These are phyloP conservation scores for Dolichomitus sp. DNA, from an alignment of 2,888 invertebrate species.

Conservation along the genomic window DNA sequence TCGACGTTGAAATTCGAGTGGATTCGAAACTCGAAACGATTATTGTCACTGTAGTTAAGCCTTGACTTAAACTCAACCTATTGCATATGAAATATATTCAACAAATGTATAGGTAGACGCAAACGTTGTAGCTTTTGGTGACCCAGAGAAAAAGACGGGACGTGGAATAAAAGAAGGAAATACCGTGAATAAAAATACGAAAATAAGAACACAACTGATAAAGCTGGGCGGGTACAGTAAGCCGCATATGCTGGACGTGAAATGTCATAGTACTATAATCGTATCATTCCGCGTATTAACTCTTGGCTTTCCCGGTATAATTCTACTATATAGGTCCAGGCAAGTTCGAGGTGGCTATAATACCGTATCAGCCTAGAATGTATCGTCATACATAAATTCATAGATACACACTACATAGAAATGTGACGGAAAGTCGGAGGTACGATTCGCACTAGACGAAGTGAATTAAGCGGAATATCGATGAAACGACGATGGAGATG, in stretches of 20 bases:
- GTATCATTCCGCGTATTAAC: constrained; percentile 9
- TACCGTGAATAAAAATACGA: not conserved
- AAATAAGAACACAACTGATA: not conserved
- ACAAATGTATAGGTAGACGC: not conserved
- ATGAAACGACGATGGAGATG: not conserved
- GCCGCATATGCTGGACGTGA: not conserved
- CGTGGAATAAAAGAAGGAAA: not conserved
- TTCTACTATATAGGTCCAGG: not conserved
- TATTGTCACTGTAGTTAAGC: not conserved
- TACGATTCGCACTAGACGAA: not conserved
- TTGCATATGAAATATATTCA: not conserved
- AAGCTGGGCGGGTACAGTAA: not conserved
- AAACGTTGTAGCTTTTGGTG: not conserved
- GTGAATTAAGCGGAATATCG: not conserved
- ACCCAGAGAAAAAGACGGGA: not conserved
- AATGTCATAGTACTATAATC: constrained; percentile 8
- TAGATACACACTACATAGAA: not conserved
- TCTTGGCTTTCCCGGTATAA: constrained; percentile 3
- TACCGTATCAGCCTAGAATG: not conserved
- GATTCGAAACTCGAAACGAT: not conserved
- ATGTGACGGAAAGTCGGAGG: not conserved
- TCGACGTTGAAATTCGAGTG: not conserved
- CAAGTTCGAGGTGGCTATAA: not conserved
- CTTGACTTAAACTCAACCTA: not conserved
- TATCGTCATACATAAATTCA: constrained; percentile 12